Percentiles rank a stretch among this genome's conserved stretches.
phyloP scores from a whole-genome alignment of 2,797 vertebrate species.

The Gymnodraco acuticeps region DNA sequence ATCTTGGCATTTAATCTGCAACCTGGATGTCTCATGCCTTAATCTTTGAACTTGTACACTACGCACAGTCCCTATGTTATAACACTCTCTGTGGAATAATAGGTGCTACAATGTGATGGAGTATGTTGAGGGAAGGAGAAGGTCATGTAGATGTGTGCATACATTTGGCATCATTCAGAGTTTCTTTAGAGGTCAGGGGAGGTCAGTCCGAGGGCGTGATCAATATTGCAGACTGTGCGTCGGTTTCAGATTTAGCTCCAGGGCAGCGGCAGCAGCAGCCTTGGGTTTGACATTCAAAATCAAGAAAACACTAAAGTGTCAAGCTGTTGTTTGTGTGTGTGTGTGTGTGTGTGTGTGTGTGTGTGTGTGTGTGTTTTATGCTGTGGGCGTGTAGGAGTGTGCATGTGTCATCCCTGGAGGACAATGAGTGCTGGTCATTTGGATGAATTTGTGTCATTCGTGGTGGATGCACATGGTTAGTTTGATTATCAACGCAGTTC shows the following conservation, averaged over 20 bases:
- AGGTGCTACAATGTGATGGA: background rate
- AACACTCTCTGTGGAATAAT: background rate
- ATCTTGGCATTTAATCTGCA: background rate
- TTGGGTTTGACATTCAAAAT: conserved; percentile 57
- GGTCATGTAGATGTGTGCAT: background rate
- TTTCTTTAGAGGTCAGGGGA: conserved; percentile 19
- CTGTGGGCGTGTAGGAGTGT: background rate
- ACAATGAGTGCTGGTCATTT: conserved; percentile 19
- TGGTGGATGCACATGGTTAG: conserved; percentile 24
- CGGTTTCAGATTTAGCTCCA: conserved; percentile 25
- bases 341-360: background rate
- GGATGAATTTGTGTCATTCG: conserved; percentile 45
- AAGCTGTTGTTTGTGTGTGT: conserved; percentile 1
- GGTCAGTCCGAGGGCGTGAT: conserved; percentile 35
- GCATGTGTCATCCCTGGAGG: background rate
- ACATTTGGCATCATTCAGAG: conserved; percentile 8
- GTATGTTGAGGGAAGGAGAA: conserved; percentile 6
- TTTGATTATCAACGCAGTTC: conserved; percentile 39
- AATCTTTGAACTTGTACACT: background rate
- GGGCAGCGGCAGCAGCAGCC: conserved; percentile 38
- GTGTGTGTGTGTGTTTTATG: background rate
- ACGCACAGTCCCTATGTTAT: background rate
- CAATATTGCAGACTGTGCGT: conserved; percentile 1
- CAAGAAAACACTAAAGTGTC: conserved; percentile 32
- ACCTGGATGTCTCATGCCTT: background rate